Conservation (phyloP, 2,888 invertebrate species). For the Diplazon laetatorius region DNA sequence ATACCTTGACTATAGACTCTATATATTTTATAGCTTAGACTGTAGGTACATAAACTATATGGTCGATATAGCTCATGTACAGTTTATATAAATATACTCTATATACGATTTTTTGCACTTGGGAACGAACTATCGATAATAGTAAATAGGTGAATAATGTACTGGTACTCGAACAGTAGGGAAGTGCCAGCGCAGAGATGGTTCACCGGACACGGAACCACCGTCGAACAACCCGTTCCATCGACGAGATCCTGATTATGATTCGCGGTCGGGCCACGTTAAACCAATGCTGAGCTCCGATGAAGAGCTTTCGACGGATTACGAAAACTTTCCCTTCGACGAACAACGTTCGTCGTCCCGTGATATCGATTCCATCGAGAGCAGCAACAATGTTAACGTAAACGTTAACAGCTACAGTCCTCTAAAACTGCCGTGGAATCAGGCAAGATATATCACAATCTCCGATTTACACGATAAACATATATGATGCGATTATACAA, state of each 20-base stretch:
- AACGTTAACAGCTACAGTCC: constrained; percentile 39
- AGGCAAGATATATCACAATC: constrained; percentile 33
- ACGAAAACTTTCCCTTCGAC: constrained; percentile 32
- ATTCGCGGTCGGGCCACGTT: constrained; percentile 16
- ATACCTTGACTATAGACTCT: background rate
- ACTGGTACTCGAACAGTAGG: constrained; percentile 5
- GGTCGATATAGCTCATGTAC: no score
- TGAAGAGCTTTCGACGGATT: constrained; percentile 21
- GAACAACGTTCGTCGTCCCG: background rate
- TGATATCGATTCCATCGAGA: constrained; percentile 5
- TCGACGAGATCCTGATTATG: constrained; percentile 9
- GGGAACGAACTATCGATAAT: no score
- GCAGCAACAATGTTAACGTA: constrained; percentile 48
- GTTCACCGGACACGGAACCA: background rate
- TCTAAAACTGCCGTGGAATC: constrained; percentile 8
- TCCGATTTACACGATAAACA: background rate
- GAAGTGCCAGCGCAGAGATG: constrained; percentile 20
- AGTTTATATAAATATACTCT: no score
- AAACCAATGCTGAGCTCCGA: constrained; percentile 23
- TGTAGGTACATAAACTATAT: no score
- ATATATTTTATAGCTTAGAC: no score
- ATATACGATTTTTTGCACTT: no score
- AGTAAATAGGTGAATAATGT: constrained; percentile 8
- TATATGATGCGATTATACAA: background rate
- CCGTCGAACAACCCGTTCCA: constrained; percentile 6